Percentiles rank a stretch among this genome's conserved stretches.
Conservation (phyloP, 2,888 invertebrate genomes). For the Schizaphis graminum region DNA sequence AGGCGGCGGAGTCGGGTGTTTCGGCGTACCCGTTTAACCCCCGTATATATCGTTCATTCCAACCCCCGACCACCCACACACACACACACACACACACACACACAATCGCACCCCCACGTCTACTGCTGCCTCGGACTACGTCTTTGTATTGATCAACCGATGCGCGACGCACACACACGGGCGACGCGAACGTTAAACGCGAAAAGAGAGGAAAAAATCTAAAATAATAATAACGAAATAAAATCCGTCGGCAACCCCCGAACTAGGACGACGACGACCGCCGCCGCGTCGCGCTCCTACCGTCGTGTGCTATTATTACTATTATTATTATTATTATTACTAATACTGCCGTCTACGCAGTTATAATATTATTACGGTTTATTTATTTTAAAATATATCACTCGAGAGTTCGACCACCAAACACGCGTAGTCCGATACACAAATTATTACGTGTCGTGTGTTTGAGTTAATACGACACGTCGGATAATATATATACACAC, state of each 20-base stretch:
- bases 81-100: neutral
- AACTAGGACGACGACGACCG: slow-evolving; percentile 29
- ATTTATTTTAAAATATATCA: neutral
- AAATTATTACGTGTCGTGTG: neutral
- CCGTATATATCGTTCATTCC: neutral
- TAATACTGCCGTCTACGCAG: neutral
- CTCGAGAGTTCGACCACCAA: neutral
- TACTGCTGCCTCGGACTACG: slow-evolving; percentile 27
- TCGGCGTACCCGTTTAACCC: slow-evolving; percentile 27
- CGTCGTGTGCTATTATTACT: slow-evolving; percentile 11
- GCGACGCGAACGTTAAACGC: slow-evolving; percentile 35
- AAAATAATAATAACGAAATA: slow-evolving; percentile 16
- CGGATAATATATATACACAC: too few relatives aligned
- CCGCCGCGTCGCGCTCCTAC: neutral
- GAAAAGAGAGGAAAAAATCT: neutral
- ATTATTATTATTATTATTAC: neutral
- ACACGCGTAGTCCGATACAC: neutral
- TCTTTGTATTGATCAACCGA: slow-evolving; percentile 65
- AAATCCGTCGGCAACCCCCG: slow-evolving; percentile 32
- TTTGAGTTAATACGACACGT: neutral
- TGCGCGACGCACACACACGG: slow-evolving; percentile 39
- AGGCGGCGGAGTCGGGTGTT: neutral
- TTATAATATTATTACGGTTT: neutral
- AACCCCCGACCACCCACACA: neutral
- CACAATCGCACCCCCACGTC: neutral